Base-by-base conservation (phyloP, 2,888 invertebrate species). In the Stenodema calcarata region DNA sequence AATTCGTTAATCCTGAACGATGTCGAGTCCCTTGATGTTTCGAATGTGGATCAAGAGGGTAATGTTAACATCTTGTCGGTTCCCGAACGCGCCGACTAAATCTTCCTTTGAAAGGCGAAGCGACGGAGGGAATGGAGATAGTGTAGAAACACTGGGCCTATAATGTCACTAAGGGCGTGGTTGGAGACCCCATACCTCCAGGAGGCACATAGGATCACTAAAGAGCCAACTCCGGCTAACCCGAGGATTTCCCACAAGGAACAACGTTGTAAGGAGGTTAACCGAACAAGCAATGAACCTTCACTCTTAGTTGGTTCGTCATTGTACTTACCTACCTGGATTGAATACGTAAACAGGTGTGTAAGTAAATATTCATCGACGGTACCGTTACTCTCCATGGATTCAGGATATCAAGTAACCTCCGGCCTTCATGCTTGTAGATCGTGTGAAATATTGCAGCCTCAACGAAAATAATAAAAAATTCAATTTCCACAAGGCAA, bases 181-280 rank as follows among this genome's bases (percentile, higher is more conserved):
- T 62, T 23, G 62, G 54, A 23, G 23, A 11, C 62, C 62, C 23
- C 9, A 11, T n/a, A n/a, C n/a, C n/a, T n/a, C n/a, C n/a, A n/a
- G n/a, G 62, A 23, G 27, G 23, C 62, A 4, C 23, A 2, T 14
- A 16, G 47, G 78, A 78, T 78, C 78, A 78, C 78, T 27, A 27
- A 27, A 78, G 75, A 44, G 78, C 23, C 78, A 78, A 78, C 78
- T 76, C 44, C 0, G 18, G 44, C 44, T 78, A 23, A 44, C n/a
- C 44, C 23, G 44, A 47, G 78, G 78, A 78, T 44, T 78, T 44
- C 78, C 78, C 78, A 44, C 78, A 78, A 78, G 78, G 44, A 78
- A 44, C 78, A 27, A 27, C 18, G 44, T 78, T 41, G n/a, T 44
- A 78, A 44, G 44, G 44, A 78, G 78, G 78, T 78, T 78, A 78